Evolutionary conservation across 1,140 invertebrate genomes (phyloP), one percentile per base, ranked within the genome.

Genomic region (Diorhabda elongata): DNA sequence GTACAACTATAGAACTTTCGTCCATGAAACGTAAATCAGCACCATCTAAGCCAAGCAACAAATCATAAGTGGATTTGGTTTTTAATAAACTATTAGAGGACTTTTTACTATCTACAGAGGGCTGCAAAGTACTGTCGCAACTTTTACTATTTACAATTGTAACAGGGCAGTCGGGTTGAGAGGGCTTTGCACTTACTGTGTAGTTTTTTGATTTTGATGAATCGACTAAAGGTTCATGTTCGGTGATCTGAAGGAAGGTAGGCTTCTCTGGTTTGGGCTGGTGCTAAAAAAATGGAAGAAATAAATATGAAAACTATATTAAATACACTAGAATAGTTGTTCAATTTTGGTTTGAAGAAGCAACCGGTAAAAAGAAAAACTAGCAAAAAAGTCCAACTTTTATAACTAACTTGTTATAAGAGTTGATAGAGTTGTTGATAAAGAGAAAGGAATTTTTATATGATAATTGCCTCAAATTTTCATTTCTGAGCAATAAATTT

Each of bases 1-100:
- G 87, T 60, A 94, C 82, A 71, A 91, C 90, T 44, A 94, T 86
- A 4, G 93, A 95, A 80, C 92, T 95, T 77, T 96, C 94, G 78
- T 95, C 94, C 93, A 95, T 95, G 78, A 87, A 96, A 11, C 90
- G 85, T 52, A 95, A 82, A 82, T 95, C 93, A 8, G 90, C 90
- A 60, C 88, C 89, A 78, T 94, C 92, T 75, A 94, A 81, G 67
- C 90, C 91, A 42, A 90, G 86, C 64, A 94, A 81, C 67, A 91
- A 83, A 77, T 95, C 92, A 77, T 90, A 92, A 42, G 88, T 89
- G n/a, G 80, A 83, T 73, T 85, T 85, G 45, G 80, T 58, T 61
- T 73, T 68, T 43, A 69, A 7, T 65, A 65, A 57, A 43, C 57
- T 73, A 43, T 42, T 67, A 11, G 70, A 59, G 58, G 62, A 61